Conservation (phyloP, 1,140 invertebrate genomes). For the Drosophila truncata region DNA sequence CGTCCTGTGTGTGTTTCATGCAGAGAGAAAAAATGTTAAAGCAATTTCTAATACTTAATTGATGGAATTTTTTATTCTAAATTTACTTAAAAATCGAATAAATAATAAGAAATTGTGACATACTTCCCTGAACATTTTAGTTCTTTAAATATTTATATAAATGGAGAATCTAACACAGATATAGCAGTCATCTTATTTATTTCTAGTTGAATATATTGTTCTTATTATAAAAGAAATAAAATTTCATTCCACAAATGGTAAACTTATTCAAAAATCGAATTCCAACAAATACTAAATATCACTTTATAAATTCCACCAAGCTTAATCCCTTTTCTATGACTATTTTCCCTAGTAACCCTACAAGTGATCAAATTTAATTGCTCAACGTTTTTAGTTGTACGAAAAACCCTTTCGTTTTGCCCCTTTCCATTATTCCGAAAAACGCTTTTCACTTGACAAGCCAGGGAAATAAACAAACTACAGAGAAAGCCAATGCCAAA, state of each 20-base stretch:
- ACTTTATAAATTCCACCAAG: background rate
- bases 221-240: no score
- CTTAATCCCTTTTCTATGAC: background rate
- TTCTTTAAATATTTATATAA: background rate
- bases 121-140: background rate
- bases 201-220: background rate
- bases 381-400: constrained; percentile 6
- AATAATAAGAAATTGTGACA: background rate
- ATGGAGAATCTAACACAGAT: background rate
- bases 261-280: background rate
- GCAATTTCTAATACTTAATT: background rate
- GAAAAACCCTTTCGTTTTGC: constrained; percentile 13
- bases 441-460: constrained; percentile 65
- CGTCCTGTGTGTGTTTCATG: constrained; percentile 3
- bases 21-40: constrained; percentile 2
- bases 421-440: constrained; percentile 2
- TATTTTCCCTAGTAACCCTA: background rate
- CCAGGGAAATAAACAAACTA: constrained; percentile 61
- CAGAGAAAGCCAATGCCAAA: constrained; percentile 47
- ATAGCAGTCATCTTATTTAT: background rate
- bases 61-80: background rate
- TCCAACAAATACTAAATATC: background rate
- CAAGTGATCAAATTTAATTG: constrained; percentile 30
- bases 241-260: background rate
- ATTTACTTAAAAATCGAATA: background rate